These are phyloP conservation scores for Lamellibrachia columna DNA, from an alignment of 2,888 invertebrate genomes.

Conservation along the genomic window DNA sequence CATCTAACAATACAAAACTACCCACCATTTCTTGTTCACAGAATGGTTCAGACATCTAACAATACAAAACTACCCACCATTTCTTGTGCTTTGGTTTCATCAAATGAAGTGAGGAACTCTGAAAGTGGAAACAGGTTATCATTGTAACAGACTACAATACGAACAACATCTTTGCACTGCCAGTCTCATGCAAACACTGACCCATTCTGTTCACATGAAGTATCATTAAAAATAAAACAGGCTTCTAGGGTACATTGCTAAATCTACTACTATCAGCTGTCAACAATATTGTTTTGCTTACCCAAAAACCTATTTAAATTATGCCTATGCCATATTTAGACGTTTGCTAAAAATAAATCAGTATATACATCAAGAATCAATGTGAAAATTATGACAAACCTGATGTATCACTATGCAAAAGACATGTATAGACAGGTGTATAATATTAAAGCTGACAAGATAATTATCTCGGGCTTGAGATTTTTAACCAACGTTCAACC, in stretches of 20 bases:
- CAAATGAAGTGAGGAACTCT: conserved; percentile 72
- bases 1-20: conserved; percentile 55
- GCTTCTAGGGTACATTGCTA: neutral
- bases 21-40: conserved; percentile 67
- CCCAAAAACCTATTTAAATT: neutral
- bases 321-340: neutral
- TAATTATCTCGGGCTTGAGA: too few species aligned
- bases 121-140: conserved; percentile 33
- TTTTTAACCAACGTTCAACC: too few species aligned
- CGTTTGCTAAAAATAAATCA: neutral
- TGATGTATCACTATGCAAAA: too few species aligned
- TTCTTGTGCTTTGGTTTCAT: conserved; percentile 71
- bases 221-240: too few species aligned
- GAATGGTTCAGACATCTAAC: conserved; percentile 14
- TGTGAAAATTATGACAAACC: too few species aligned
- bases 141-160: neutral
- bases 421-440: too few species aligned
- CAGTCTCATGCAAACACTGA: neutral
- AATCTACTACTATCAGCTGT: conserved; percentile 46
- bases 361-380: neutral
- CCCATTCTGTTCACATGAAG: neutral
- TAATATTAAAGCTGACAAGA: too few species aligned
- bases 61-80: conserved; percentile 69
- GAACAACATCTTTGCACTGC: neutral
- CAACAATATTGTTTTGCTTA: conserved; percentile 70